Base-by-base conservation (phyloP, 2,113 vertebrate genomes). In the Phrynosoma blainvillii region DNA sequence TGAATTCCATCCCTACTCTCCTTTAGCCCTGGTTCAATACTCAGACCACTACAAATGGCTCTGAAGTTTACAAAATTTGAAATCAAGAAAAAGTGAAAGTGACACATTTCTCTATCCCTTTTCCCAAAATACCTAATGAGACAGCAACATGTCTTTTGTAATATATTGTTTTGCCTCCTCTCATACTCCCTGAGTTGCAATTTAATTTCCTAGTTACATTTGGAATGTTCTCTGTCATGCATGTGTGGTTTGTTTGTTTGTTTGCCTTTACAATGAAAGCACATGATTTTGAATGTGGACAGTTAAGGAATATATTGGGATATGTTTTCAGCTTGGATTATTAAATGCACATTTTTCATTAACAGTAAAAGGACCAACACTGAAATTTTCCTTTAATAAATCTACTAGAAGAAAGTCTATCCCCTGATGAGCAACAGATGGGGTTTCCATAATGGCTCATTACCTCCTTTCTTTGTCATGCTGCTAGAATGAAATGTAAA, bases 361-460 rank as follows among this genome's bases (percentile, higher is more conserved):
- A 97, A 95, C 89, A 94, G 56, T 88, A 95, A 93, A 77, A 76
- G 93, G 90, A 88, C 92, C 94, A 92, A 82, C 30, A 82, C 84
- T 92, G 93, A 91, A 94, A 93, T 93, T 93, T 95, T 95, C 93
- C 89, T 92, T 96, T 89, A 89, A 70, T 96, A 95, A 96, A 96
- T 95, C 88, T 88, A 92, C 76, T 14, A 90, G 66, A 82, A 84
- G 78, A 92, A 95, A 93, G 89, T 86, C 91, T 96, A 42, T 87
- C 95, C 87, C 93, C 94, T 96, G 93, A 95, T 91, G 94, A 96
- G 95, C 96, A 97, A 97, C 96, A 97, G 96, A 97, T 97, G 96
- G 96, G 93, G 94, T 96, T 96, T 96, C 92, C 94, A 96, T 96
- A 96, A 96, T 96, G 96, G 95, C 90, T 97, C 96, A 97, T 96